Evolutionary conservation across 2,113 vertebrate genomes (phyloP), one percentile per base, ranked within the genome.

Genomic region (Notarius quadriscutis): DNA sequence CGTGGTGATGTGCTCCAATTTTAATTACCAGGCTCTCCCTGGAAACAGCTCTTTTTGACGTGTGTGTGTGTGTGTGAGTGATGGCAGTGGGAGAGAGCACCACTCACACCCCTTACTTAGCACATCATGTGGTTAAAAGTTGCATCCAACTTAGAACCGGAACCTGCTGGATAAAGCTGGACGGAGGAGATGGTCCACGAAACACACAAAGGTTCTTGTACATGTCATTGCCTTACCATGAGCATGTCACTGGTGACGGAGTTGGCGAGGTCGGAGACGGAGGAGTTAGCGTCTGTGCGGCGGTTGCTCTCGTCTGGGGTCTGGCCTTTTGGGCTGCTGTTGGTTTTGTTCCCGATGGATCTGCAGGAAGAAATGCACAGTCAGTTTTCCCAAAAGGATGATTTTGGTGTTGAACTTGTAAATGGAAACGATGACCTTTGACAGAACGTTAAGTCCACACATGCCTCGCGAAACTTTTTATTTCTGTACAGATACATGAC

Each of bases 201-300:
- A 89, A 91, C n/a, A 80, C 7, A 17, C 30, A n/a, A 6, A 27
- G 27, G n/a, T 7, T 55, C 25, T 55, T 55, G 0, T 15, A 27
- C 75, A 7, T 41, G 12, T 85, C 5, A 84, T 30, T 48, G 62
- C 87, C 93, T 94, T 95, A 99, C 98, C 98, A 99, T 99, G 30
- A 98, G 96, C 97, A 98, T 97, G 95, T 99, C 98, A 25, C 97
- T 99, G 94, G 97, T 99, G 93, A 99, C 95, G 58, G 98, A 99
- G 94, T 99, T 99, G 94, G 97, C 97, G 85, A 99, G 95, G 91
- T 99, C 98, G 0, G 97, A 97, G 87, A 98, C 97, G 0, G 98
- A 99, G 83, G 98, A 98, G 89, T 93, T 97, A 0, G 96, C 95
- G 82, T 99, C 97, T 0, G 97, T 96, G 71, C 92, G 94, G 4